phyloP scores from a whole-genome alignment of 2,797 vertebrate genomes.

The Onychomys arenicola region DNA sequence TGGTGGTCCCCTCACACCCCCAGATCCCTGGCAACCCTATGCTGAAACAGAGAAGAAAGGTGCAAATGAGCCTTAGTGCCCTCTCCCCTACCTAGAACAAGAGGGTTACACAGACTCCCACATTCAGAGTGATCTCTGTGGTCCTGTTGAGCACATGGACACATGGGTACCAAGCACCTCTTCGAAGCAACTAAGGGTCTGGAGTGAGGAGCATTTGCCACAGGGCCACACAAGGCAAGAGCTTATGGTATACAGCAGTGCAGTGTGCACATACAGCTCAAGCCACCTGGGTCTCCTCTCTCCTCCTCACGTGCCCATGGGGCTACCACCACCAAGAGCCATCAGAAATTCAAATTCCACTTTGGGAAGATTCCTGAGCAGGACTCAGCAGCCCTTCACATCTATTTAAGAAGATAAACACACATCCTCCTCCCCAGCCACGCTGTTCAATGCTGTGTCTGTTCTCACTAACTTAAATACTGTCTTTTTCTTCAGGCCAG shows the following conservation, averaged over 20 bases:
- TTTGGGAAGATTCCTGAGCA: accelerated
- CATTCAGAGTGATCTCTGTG: too few relatives aligned
- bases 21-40: not conserved
- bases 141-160: not conserved
- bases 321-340: not conserved
- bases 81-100: not conserved
- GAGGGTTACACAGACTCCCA: not conserved
- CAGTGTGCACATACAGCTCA: not conserved
- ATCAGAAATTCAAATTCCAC: not conserved
- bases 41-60: not conserved
- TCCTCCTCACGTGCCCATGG: accelerated
- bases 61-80: not conserved
- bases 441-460: not conserved
- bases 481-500: conserved; percentile 62
- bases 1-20: not conserved
- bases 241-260: accelerated
- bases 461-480: not conserved
- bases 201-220: not conserved
- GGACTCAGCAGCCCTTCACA: not conserved
- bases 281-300: not conserved
- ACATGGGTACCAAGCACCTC: not conserved
- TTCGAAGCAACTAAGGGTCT: not conserved
- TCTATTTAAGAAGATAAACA: not conserved
- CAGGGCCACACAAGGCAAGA: accelerated
- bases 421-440: not conserved